Evolutionary conservation across 2,888 invertebrate genomes (phyloP).

Genomic region (Drosophila prolongata): DNA sequence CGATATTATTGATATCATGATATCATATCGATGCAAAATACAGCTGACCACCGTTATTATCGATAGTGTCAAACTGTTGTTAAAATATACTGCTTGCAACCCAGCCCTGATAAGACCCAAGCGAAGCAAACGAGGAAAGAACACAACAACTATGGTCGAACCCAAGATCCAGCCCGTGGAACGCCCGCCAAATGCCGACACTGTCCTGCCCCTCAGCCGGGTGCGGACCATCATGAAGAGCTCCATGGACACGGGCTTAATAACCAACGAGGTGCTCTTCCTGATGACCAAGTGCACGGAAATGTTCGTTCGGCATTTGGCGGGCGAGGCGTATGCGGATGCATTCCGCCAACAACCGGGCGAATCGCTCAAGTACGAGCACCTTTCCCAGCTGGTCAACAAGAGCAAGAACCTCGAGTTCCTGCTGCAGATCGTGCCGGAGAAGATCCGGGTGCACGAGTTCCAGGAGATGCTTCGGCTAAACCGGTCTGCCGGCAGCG

Average conservation of each 20-base stretch:
- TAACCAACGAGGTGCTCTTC: slow-evolving; percentile 80
- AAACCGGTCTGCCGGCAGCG: slow-evolving; percentile 49
- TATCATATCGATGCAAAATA: too few relatives aligned
- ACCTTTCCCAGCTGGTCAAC: slow-evolving; percentile 78
- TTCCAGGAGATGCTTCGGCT: slow-evolving; percentile 77
- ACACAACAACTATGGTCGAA: neutral
- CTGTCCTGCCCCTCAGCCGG: slow-evolving; percentile 77
- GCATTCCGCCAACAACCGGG: neutral
- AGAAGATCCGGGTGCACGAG: slow-evolving; percentile 82
- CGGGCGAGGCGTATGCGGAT: slow-evolving; percentile 71
- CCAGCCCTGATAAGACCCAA: neutral
- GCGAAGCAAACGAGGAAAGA: neutral
- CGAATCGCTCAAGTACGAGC: slow-evolving; percentile 79
- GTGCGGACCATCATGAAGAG: slow-evolving; percentile 84
- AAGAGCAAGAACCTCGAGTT: slow-evolving; percentile 80
- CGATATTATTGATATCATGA: too few relatives aligned
- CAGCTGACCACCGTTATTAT: too few relatives aligned
- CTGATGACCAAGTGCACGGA: slow-evolving; percentile 82
- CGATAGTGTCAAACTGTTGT: too few relatives aligned
- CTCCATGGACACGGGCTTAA: slow-evolving; percentile 81
- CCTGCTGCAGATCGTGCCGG: slow-evolving; percentile 82
- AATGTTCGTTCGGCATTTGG: slow-evolving; percentile 81
- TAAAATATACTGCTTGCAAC: neutral
- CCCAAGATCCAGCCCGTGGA: neutral
- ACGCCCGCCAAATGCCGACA: slow-evolving; percentile 56